Evolutionary conservation across 2,797 vertebrate genomes (phyloP).

Genomic region (Pangasius sanitwongsei): DNA sequence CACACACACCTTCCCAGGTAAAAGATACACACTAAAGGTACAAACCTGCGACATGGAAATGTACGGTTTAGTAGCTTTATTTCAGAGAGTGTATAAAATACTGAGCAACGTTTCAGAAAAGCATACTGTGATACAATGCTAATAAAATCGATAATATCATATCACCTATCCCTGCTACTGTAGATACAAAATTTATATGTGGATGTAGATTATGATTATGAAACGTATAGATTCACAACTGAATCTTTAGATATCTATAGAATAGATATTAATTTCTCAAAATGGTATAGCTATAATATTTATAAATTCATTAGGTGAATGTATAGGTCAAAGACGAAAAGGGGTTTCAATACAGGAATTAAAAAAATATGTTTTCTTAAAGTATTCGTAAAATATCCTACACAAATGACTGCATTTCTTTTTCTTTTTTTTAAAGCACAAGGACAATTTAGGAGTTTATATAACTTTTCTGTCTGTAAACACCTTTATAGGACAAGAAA

Average conservation of each 20-base stretch:
- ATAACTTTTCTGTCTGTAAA: neutral
- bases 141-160: neutral
- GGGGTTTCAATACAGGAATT: neutral
- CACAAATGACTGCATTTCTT: neutral
- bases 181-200: neutral
- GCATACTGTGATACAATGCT: neutral
- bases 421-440: too few relatives aligned
- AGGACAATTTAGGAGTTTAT: neutral
- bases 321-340: neutral
- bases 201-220: neutral
- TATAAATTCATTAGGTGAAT: neutral
- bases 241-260: too few relatives aligned
- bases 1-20: neutral
- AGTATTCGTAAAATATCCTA: neutral
- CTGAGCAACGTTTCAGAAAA: too few relatives aligned
- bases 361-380: neutral
- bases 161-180: neutral
- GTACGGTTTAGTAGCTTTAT: neutral
- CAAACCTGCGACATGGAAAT: neutral
- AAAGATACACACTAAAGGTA: neutral
- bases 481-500: neutral
- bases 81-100: neutral
- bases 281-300: neutral
- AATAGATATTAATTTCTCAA: neutral
- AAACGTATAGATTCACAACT: neutral